Base-by-base conservation (phyloP, 2,888 invertebrate species). In the Apamea crenata region DNA sequence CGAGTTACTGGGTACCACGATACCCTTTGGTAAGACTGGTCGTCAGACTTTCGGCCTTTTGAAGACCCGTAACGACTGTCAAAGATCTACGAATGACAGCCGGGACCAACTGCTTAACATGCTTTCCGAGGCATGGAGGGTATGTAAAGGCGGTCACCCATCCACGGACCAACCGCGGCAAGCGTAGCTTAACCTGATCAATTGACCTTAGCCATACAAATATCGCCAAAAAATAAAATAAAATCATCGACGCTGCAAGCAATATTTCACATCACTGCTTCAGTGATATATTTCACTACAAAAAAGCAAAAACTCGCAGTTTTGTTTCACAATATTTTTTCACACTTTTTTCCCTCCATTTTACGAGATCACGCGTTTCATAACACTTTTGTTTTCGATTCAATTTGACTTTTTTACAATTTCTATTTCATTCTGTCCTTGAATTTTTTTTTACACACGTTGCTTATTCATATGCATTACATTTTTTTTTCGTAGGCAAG, bases 341-440 rank as follows among this genome's bases (percentile, higher is more conserved):
- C 12, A 14, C 40, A 5, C 10, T 67, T 68, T 81, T 74, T 69
- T 74, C 47, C 53, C 32, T 72, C 53, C n/a, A 65, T 75, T 82
- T 78, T 67, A 53, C 74, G 75, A 59, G 47, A 66, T 56, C 63
- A 77, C 72, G 50, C 77, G 75, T 84, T 86, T 65, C 74, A 77
- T 72, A 85, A 77, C 83, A 84, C 87, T 88, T 82, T 87, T 84
- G 78, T 80, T 87, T 88, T 86, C 83, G 65, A 85, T 73, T 40
- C 53, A 53, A 71, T 75, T 74, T 29, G 77, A 44, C 59, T 67
- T 89, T 89, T 89, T 88, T 73, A 71, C 82, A 91, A 91, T 92
- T 93, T 94, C 92, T 89, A 88, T 95, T 94, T 93, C 92, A 81
- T 53, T 91, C 88, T 86, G 92, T 88, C 91, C 93, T 93, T 92